phyloP scores from a whole-genome alignment of 2,113 vertebrate genomes.

The Phycodurus eques region DNA sequence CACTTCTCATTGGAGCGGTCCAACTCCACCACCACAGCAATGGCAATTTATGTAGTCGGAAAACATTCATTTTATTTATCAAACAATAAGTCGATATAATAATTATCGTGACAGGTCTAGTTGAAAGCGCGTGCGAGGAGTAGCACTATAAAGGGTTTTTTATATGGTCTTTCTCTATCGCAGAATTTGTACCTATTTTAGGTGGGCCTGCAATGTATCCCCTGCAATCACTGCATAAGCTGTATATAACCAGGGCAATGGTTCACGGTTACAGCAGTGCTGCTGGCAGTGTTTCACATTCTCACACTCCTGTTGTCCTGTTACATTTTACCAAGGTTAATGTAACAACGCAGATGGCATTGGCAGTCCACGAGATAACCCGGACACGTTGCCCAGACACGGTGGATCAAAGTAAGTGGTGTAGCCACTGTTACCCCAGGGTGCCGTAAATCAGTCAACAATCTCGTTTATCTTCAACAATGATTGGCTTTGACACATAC shows the following conservation, averaged over 20 bases:
- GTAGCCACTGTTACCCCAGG: slow-evolving; percentile 24
- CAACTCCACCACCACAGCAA: no score
- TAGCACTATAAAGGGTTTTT: no score
- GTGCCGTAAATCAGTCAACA: slow-evolving; percentile 41
- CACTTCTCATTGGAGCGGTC: no score
- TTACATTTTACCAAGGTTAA: slow-evolving; percentile 36
- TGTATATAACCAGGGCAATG: neutral
- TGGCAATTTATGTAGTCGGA: no score
- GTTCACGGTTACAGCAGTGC: slow-evolving; percentile 3
- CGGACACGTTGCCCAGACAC: slow-evolving; percentile 44
- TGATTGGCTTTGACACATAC: slow-evolving; percentile 57
- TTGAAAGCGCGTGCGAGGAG: no score
- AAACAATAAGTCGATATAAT: no score
- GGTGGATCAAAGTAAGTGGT: slow-evolving; percentile 30
- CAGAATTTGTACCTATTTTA: no score
- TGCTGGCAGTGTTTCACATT: slow-evolving; percentile 21
- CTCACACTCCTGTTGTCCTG: slow-evolving; percentile 24
- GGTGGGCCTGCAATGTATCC: neutral
- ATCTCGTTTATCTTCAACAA: slow-evolving; percentile 38
- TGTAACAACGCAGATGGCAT: slow-evolving; percentile 49
- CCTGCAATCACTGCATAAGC: neutral
- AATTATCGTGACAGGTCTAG: no score
- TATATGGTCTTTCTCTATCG: no score
- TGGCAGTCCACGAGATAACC: slow-evolving; percentile 39
- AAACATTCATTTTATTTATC: no score